A percentile compares a stretch with the other conserved stretches of the same genome.
phyloP scores from a whole-genome alignment of 2,113 vertebrate genomes.

The Dasyurus viverrinus region DNA sequence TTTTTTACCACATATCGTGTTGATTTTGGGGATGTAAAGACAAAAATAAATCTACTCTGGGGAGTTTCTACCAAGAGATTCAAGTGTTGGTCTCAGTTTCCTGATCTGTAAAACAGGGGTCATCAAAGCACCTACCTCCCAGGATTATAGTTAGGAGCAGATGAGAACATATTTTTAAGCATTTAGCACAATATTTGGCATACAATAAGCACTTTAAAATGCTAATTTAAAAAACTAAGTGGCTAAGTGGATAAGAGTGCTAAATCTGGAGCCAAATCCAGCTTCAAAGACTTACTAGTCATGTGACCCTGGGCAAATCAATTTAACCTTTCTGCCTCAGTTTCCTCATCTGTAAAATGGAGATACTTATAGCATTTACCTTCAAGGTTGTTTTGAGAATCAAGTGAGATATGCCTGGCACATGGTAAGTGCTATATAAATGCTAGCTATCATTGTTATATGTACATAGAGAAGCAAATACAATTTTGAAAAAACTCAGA shows the following conservation, averaged over 20 bases:
- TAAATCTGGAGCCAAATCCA: not conserved
- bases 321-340: not conserved
- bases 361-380: not conserved
- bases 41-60: not conserved
- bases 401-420: not conserved
- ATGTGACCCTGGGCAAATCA: not conserved
- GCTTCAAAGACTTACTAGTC: not conserved
- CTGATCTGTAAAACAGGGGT: not conserved
- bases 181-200: not conserved
- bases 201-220: not conserved
- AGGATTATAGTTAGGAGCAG: not conserved
- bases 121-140: not conserved
- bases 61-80: not conserved
- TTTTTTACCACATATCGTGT: not conserved
- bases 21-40: not conserved
- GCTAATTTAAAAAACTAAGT: not conserved
- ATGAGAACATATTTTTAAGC: not conserved
- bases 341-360: not conserved
- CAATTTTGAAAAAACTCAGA: not conserved
- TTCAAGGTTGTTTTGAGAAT: not conserved
- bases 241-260: not conserved
- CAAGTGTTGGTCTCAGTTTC: not conserved
- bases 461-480: not conserved
- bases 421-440: not conserved
- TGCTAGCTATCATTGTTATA: no score